These are phyloP conservation scores for Leptatherina wallacei DNA, from an alignment of 2,797 vertebrate genomes.

Conservation along the genomic window DNA sequence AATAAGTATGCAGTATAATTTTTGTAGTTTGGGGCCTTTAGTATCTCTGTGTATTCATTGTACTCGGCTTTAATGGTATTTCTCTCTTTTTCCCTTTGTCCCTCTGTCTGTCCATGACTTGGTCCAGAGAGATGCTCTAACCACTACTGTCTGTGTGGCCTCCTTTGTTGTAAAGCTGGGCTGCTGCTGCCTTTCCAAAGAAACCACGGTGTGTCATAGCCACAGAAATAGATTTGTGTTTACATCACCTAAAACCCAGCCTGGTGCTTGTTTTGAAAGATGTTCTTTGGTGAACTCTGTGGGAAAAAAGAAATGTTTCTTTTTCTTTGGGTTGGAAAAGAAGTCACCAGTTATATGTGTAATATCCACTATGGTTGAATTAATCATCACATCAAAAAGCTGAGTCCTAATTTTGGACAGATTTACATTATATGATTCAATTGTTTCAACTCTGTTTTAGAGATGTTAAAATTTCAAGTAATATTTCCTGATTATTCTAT, in stretches of 20 bases:
- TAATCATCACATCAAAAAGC: constrained; percentile 29
- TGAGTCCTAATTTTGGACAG: constrained; percentile 33
- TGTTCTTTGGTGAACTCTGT: constrained; percentile 76
- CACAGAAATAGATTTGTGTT: constrained; percentile 82
- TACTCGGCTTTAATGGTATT: constrained; percentile 23
- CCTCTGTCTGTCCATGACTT: constrained; percentile 61
- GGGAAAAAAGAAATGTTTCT: constrained; percentile 70
- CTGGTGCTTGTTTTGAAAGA: constrained; percentile 81
- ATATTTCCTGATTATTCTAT: constrained; percentile 18
- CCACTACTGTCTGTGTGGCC: constrained; percentile 82
- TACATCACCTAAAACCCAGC: constrained; percentile 81
- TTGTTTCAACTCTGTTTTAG: constrained; percentile 16
- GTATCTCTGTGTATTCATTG: constrained; percentile 44
- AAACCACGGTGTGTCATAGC: constrained; percentile 83
- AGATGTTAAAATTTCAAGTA: constrained; percentile 15
- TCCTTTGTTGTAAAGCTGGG: constrained; percentile 78
- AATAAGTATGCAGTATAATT: constrained; percentile 13
- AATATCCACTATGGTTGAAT: constrained; percentile 50
- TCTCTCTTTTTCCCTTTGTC: constrained; percentile 37
- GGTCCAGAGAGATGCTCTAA: constrained; percentile 69
- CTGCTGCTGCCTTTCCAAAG: constrained; percentile 79
- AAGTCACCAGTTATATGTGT: constrained; percentile 71
- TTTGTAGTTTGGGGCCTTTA: constrained; percentile 4
- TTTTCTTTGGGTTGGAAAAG: constrained; percentile 69
- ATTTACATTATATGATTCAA: constrained; percentile 1